Evolutionary conservation across 2,888 invertebrate genomes (phyloP), one percentile per base, ranked within the genome.

Genomic region (Patella pellucida): DNA sequence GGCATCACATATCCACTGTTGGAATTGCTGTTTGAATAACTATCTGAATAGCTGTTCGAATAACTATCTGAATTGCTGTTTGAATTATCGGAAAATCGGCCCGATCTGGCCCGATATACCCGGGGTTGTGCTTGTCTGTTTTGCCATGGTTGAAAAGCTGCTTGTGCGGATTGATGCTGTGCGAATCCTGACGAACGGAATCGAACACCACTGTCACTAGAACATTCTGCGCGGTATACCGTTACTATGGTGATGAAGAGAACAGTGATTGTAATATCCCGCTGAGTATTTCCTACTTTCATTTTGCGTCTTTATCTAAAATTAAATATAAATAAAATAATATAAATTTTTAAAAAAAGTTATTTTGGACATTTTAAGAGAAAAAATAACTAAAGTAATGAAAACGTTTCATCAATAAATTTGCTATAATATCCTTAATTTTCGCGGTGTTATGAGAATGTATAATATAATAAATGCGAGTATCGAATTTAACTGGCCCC

Each of bases 121-220:
- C 23, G 62, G 23, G 19, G 23, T 0, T 62, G 62, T n/a, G 19
- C 11, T 23, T 23, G 19, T 4, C 12, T 19, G 19, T 19, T 16
- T 62, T 62, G 62, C 62, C 62, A 62, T 1, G 62, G 62, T 62
- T 62, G 62, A 62, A 62, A 62, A 23, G 62, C 19, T 23, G 19
- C 14, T 12, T 23, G 62, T 62, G 14, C 23, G 11, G 19, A 12
- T 62, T 62, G 62, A 62, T 62, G 19, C 12, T 62, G 62, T 23
- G 11, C 23, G 23, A 23, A 62, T 19, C 62, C 62, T 4, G 11
- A 11, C 19, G 11, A 23, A 14, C 11, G 9, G 19, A 62, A n/a
- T 14, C 11, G 19, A 23, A 19, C 62, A 62, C 62, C 23, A 5
- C 19, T 23, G 23, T 23, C 62, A 62, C 62, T 62, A 16, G 23